Evolutionary conservation across 35 echinoderm and acorn worm genomes (phyloP).

Genomic region (Apostichopus parvimensis): DNA sequence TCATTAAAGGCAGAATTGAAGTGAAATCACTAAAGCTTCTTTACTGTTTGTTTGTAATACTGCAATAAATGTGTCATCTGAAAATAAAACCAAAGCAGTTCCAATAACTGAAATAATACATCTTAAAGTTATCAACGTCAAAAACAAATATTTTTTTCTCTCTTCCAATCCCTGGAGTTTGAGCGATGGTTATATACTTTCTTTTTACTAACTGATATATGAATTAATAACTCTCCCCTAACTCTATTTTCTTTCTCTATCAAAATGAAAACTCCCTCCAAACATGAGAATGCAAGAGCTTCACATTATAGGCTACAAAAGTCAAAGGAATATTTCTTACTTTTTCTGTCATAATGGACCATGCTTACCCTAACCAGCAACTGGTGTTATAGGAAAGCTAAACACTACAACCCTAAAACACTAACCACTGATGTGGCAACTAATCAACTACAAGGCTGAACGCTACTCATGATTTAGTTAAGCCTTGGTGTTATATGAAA

Average conservation of each 20-base stretch:
- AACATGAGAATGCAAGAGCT: neutral
- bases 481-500: too few relatives aligned
- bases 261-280: neutral
- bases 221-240: neutral
- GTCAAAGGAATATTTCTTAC: too few relatives aligned
- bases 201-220: neutral
- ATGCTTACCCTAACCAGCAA: too few relatives aligned
- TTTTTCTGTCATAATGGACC: too few relatives aligned
- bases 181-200: neutral
- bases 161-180: neutral
- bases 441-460: too few relatives aligned
- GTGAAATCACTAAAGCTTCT: neutral
- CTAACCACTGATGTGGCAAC: too few relatives aligned
- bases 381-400: too few relatives aligned
- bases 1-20: neutral
- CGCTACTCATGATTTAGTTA: too few relatives aligned
- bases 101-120: neutral
- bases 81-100: neutral
- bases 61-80: neutral
- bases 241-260: neutral
- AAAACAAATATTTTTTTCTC: neutral
- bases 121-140: neutral
- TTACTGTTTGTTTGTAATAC: constrained; percentile 23
- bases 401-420: too few relatives aligned
- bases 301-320: too few relatives aligned